A percentile compares a stretch with the other conserved stretches of the same genome.
Evolutionary conservation across 2,113 vertebrate species (phyloP).

Genomic region (Anhinga anhinga): DNA sequence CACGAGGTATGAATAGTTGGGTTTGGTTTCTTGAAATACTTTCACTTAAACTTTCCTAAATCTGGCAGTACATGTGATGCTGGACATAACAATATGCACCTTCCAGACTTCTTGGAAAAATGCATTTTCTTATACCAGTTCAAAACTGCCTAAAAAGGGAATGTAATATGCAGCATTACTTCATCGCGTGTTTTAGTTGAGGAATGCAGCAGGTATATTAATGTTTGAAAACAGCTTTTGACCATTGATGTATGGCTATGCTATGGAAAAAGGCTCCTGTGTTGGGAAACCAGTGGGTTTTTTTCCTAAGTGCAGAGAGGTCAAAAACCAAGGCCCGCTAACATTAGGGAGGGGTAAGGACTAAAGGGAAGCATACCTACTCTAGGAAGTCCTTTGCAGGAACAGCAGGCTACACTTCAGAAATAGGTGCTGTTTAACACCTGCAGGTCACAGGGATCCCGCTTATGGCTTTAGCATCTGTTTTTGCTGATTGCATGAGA

Average conservation of each 20-base stretch:
- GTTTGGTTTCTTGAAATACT: not conserved
- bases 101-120: not conserved
- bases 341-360: not conserved
- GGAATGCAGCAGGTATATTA: not conserved
- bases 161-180: not conserved
- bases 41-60: not conserved
- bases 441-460: not conserved
- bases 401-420: not conserved
- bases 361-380: not conserved
- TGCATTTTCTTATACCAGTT: not conserved
- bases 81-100: not conserved
- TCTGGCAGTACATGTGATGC: not conserved
- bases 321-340: not conserved
- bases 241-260: not conserved
- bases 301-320: not conserved
- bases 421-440: not conserved
- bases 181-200: not conserved
- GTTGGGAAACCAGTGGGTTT: not conserved
- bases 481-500: not conserved
- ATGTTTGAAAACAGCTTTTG: not conserved
- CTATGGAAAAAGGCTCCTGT: not conserved
- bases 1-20: rapidly evolving
- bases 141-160: not conserved
- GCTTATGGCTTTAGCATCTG: not conserved
- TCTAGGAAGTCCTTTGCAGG: not conserved